A percentile compares a stretch with the other conserved stretches of the same genome.
Evolutionary conservation across 2,888 invertebrate species (phyloP).

Genomic region (Chaetogeoica ovagalla): DNA sequence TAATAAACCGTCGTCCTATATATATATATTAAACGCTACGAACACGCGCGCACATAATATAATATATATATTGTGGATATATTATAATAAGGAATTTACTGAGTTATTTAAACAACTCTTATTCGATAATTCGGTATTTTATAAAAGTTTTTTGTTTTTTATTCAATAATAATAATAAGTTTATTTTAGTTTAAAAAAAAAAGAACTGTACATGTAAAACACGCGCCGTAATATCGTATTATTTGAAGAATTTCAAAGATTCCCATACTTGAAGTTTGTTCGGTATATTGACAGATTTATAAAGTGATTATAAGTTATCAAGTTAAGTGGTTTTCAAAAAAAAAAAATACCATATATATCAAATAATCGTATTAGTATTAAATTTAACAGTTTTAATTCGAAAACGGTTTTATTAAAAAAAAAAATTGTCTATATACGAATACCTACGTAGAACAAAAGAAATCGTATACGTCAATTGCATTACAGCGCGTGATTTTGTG

Average conservation of each 20-base stretch:
- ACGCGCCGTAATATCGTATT: not conserved
- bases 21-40: not conserved
- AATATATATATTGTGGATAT: not conserved
- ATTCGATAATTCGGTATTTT: not conserved
- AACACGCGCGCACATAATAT: not conserved
- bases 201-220: not conserved
- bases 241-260: not conserved
- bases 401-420: too few species aligned
- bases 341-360: too few species aligned
- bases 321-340: not conserved
- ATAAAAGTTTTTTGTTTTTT: not conserved
- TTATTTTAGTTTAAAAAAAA: not conserved
- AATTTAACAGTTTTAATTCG: too few species aligned
- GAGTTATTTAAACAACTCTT: too few species aligned
- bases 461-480: too few species aligned
- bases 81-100: not conserved
- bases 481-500: too few species aligned
- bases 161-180: too few species aligned
- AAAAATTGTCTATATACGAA: too few species aligned
- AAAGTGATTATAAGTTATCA: not conserved
- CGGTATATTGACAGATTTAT: not conserved
- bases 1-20: not conserved
- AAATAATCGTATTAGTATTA: too few species aligned
- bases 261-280: not conserved
- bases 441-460: too few species aligned